phyloP scores from a whole-genome alignment of 1,140 invertebrate species.

The Onthophagus taurus region DNA sequence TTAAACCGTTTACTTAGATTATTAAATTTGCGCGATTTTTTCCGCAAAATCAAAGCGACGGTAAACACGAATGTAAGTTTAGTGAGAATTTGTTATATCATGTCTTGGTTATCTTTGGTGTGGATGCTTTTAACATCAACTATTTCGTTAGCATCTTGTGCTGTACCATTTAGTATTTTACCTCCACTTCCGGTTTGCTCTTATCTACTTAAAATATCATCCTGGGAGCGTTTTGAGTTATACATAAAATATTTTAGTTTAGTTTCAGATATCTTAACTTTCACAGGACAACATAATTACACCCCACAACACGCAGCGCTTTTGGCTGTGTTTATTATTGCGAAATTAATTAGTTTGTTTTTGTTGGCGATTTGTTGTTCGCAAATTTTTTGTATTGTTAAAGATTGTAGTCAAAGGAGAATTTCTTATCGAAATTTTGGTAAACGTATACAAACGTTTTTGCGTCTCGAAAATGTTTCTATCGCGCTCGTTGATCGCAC shows the following conservation, averaged over 20 bases:
- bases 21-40: too few relatives aligned
- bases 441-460: background rate
- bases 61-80: too few relatives aligned
- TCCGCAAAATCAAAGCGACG: too few relatives aligned
- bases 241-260: constrained; percentile 2
- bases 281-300: background rate
- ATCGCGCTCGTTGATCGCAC: background rate
- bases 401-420: background rate
- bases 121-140: too few relatives aligned
- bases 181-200: background rate
- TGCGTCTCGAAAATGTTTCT: background rate
- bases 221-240: background rate
- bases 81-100: too few relatives aligned
- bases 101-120: too few relatives aligned
- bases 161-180: too few relatives aligned
- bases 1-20: too few relatives aligned
- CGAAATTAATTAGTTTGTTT: background rate
- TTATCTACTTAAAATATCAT: background rate
- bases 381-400: constrained; percentile 3
- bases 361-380: background rate
- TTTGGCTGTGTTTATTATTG: background rate
- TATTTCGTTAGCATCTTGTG: too few relatives aligned
- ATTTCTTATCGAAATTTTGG: background rate
- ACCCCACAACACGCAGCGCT: background rate
- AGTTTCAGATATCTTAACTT: background rate